These are phyloP conservation scores for Capra hircus DNA, from an alignment of 2,113 vertebrate species.

Conservation along the genomic window DNA sequence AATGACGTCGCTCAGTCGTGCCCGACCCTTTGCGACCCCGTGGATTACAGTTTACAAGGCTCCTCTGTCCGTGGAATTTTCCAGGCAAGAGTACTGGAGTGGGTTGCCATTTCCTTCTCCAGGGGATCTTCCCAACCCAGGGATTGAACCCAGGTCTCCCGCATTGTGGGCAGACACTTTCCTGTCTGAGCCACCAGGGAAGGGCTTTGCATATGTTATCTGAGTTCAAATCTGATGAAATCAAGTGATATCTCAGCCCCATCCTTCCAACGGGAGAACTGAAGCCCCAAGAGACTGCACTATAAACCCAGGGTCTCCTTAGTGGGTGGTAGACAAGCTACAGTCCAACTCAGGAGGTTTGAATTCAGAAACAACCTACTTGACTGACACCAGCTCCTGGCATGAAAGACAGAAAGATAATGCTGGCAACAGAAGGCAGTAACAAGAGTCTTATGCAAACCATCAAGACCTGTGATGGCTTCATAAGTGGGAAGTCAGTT, in stretches of 20 bases:
- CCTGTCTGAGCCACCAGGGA: too few relatives aligned
- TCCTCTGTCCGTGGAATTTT: too few relatives aligned
- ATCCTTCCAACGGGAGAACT: background rate
- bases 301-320: background rate
- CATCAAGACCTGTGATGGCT: background rate
- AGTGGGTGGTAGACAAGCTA: background rate
- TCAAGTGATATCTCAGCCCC: background rate
- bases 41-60: too few relatives aligned
- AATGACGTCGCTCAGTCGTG: too few relatives aligned
- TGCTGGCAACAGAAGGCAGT: background rate
- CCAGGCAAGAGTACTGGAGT: too few relatives aligned
- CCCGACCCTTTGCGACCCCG: too few relatives aligned
- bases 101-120: too few relatives aligned
- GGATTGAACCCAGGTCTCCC: too few relatives aligned
- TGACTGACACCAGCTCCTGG: background rate
- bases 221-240: background rate
- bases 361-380: background rate
- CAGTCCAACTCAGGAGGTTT: background rate
- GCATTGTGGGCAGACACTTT: too few relatives aligned
- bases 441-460: background rate
- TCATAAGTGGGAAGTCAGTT: background rate
- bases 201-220: background rate
- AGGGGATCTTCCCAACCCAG: too few relatives aligned
- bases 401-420: background rate
- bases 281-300: background rate